phyloP scores from a whole-genome alignment of 2,113 vertebrate genomes.

The Prochilodus magdalenae region DNA sequence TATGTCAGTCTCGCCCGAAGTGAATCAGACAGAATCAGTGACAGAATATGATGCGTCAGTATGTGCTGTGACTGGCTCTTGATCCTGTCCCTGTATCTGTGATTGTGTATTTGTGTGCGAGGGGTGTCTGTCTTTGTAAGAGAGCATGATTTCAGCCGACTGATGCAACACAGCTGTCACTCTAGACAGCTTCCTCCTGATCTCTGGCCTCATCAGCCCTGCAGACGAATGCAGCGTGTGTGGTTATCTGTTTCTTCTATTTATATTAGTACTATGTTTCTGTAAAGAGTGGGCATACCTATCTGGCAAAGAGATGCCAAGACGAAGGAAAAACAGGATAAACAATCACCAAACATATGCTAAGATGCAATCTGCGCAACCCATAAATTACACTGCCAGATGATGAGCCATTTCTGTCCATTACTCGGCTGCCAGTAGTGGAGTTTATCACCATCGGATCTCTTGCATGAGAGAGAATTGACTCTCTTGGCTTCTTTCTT shows the following conservation, averaged over 20 bases:
- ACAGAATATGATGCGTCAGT: neutral
- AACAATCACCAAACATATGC: neutral
- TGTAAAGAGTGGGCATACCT: neutral
- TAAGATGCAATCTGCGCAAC: neutral
- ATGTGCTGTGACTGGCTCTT: neutral
- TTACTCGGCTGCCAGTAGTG: conserved; percentile 1
- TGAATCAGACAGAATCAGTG: neutral
- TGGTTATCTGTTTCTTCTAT: neutral
- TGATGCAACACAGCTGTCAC: conserved; percentile 42
- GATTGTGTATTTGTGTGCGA: neutral
- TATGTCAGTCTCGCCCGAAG: neutral
- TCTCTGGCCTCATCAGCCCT: conserved; percentile 24
- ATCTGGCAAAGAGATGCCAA: neutral
- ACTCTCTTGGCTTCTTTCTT: conserved; percentile 7
- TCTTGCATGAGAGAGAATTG: neutral
- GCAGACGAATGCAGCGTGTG: neutral
- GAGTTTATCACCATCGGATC: neutral
- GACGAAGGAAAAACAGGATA: neutral
- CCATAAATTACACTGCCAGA: neutral
- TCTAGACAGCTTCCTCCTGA: conserved; percentile 32
- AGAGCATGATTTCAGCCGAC: conserved; percentile 16
- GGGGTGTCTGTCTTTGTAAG: conserved; percentile 16
- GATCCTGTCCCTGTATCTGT: conserved; percentile 8
- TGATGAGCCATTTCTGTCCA: neutral
- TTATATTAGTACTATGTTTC: no score